Base-by-base conservation (phyloP, 1,140 invertebrate genomes). In the Yoshiicerus persimilis region DNA sequence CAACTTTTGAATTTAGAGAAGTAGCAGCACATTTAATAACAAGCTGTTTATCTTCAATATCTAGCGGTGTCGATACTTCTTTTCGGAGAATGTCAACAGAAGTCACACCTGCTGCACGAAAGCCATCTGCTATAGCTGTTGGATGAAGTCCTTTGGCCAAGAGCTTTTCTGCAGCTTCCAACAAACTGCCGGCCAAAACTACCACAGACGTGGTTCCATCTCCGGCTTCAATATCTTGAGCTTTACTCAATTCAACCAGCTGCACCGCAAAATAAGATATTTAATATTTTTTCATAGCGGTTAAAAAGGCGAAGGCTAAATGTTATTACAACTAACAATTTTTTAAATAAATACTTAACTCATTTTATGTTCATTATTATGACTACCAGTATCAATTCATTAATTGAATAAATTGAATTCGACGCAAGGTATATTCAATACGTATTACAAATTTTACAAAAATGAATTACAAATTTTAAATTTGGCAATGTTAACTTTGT, bases 171-270 rank as follows among this genome's bases (percentile, higher is more conserved):
- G 98, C 97, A 87, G 98, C 97, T 93, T 99, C 98, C 25, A 99
- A 93, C 23, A 99, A 92, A 90, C 98, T 97, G 62, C 99, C 99
- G 91, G 98, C 98, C 91, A 99, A 95, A 27, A 99, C 96, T 41
- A 99, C 98, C 86, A 99, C 98, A 70, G 97, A 97, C 4, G 99
- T 99, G 27, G 99, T 99, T 77, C 99, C 99, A 94, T 99, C 99
- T 86, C 99, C 99, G 91, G 99, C 99, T 93, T 99, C 99, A 91
- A 99, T 95, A 94, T 99, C 99, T 94, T 99, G 99, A 34, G 99
- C 98, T 92, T 99, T 97, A 1, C 98, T 99, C 87, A 99, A 93
- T 93, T 99, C 99, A 4, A 99, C 99, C 90, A 99, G 93, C 97
- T 98, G 91, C 9, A 66, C 2, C 2, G 20, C 11, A 70, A 11